Evolutionary conservation across 2,113 vertebrate species (phyloP).

Genomic region (Odobenus rosmarus): DNA sequence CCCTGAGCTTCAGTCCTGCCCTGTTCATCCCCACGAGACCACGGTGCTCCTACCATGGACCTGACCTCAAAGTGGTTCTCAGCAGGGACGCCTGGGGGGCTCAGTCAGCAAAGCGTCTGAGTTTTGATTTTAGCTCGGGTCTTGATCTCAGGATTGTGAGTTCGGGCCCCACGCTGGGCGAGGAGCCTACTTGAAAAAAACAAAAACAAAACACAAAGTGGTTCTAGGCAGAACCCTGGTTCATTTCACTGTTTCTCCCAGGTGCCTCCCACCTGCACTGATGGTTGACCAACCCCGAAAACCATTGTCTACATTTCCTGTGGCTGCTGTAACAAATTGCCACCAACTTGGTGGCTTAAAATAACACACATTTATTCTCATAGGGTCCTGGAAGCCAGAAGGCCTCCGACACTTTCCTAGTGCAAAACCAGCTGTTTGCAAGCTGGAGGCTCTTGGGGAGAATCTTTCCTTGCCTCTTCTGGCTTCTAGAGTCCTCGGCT

Average conservation of each 20-base stretch:
- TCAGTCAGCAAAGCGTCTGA: not conserved
- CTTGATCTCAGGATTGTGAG: not conserved
- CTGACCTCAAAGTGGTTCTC: not conserved
- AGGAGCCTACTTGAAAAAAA: not conserved
- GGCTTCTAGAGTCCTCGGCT: not conserved
- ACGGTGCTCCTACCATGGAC: rapidly evolving
- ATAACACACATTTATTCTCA: not conserved
- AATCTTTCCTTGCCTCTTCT: not conserved
- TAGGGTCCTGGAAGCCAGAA: not conserved
- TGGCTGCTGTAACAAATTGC: not conserved
- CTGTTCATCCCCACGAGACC: rapidly evolving
- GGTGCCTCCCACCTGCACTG: rapidly evolving
- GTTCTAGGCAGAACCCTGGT: not conserved
- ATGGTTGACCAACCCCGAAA: not conserved
- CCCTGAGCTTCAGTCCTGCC: too few relatives aligned
- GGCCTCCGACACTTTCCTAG: not conserved
- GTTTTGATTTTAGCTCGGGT: not conserved
- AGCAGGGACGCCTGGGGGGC: not conserved
- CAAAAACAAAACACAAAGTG: rapidly evolving
- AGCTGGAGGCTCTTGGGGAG: not conserved
- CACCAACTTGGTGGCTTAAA: not conserved
- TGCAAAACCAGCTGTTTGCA: not conserved
- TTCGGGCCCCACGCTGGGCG: not conserved
- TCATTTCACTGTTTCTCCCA: not conserved
- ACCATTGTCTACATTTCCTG: rapidly evolving